Evolutionary conservation across 2,113 vertebrate species (phyloP).

Genomic region (Tetrax tetrax): DNA sequence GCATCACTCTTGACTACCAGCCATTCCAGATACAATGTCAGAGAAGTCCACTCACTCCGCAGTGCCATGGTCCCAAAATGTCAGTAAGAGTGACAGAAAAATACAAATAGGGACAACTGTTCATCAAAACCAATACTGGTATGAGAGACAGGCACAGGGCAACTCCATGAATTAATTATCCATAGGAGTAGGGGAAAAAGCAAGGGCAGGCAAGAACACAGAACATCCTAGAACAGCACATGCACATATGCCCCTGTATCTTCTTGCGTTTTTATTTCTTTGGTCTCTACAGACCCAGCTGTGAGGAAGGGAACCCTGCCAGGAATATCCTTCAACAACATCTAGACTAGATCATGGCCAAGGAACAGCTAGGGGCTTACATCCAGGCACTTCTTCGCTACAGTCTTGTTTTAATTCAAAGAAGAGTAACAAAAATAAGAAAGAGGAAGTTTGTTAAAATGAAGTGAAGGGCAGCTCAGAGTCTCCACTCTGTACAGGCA

Average conservation of each 20-base stretch:
- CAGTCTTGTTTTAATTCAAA: neutral
- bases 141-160: neutral
- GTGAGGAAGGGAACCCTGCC: neutral
- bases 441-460: neutral
- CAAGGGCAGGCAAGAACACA: neutral
- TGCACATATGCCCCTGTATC: neutral
- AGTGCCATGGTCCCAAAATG: neutral
- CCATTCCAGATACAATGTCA: neutral
- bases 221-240: neutral
- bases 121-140: rapidly evolving
- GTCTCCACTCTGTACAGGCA: neutral
- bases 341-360: neutral
- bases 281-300: neutral
- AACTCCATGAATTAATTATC: neutral
- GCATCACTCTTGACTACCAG: neutral
- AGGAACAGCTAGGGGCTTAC: neutral
- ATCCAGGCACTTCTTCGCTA: neutral
- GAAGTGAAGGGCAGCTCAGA: neutral
- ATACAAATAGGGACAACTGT: neutral
- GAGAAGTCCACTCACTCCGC: neutral
- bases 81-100: neutral
- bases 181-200: neutral
- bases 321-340: neutral
- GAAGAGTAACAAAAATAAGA: neutral
- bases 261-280: neutral